These are phyloP conservation scores for Andricus curvator DNA, from an alignment of 2,888 invertebrate species.

Conservation along the genomic window DNA sequence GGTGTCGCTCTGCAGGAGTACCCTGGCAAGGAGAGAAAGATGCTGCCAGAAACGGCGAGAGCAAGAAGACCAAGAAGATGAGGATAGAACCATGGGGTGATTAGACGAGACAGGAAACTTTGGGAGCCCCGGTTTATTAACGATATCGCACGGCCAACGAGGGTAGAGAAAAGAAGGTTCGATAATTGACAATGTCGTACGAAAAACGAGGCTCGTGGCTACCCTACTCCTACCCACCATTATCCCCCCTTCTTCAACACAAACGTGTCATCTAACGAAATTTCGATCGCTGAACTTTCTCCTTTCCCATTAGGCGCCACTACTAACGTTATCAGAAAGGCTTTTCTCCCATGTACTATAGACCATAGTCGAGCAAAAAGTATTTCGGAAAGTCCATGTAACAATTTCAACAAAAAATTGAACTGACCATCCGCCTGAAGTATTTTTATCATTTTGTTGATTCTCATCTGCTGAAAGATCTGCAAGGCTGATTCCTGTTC, in stretches of 20 bases:
- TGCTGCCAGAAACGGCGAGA: conserved; percentile 41
- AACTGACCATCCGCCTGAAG: too few relatives aligned
- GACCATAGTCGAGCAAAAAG: background rate
- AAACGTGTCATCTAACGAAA: conserved; percentile 56
- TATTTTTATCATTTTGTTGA: too few relatives aligned
- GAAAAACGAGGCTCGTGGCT: conserved; percentile 59
- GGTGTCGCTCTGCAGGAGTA: conserved; percentile 68
- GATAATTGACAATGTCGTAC: conserved; percentile 73
- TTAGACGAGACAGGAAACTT: conserved; percentile 74
- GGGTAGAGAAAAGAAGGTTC: conserved; percentile 59
- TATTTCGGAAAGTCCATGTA: too few relatives aligned
- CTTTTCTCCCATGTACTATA: background rate
- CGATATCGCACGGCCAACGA: conserved; percentile 67
- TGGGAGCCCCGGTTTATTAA: conserved; percentile 74
- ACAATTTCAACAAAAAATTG: too few relatives aligned
- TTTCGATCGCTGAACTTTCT: conserved; percentile 52
- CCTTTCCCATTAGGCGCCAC: conserved; percentile 23
- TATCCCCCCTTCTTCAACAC: conserved; percentile 43
- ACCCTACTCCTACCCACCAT: conserved; percentile 51
- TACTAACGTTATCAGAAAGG: conserved; percentile 10
- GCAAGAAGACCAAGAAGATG: conserved; percentile 53
- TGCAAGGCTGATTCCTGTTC: too few relatives aligned
- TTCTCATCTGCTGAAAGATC: too few relatives aligned
- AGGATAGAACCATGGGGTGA: conserved; percentile 68
- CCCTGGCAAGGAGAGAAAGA: conserved; percentile 45